A percentile compares a stretch with the other conserved stretches of the same genome.
Conservation (phyloP, 2,797 vertebrate genomes). For the Erethizon dorsatum region DNA sequence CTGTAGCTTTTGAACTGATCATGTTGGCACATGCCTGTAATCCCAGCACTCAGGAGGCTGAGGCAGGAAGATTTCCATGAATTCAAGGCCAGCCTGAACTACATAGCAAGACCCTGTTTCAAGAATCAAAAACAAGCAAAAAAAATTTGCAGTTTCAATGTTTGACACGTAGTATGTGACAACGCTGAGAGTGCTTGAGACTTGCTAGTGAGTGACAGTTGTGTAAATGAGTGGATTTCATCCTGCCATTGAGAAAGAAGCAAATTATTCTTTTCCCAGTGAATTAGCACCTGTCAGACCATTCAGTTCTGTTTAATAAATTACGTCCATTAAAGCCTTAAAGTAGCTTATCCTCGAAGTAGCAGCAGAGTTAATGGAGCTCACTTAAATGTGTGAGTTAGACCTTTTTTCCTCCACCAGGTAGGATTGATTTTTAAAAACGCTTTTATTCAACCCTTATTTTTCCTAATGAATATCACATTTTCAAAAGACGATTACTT, state of each 20-base stretch:
- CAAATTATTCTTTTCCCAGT: background rate
- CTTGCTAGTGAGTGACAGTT: background rate
- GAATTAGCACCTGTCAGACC: slow-evolving; percentile 40
- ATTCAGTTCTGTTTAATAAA: background rate
- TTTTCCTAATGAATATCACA: background rate
- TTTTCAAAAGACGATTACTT: slow-evolving; percentile 45
- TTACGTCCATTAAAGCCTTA: background rate
- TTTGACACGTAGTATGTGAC: background rate
- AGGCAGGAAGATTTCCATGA: background rate
- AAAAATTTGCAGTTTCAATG: background rate
- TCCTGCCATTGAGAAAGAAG: slow-evolving; percentile 23
- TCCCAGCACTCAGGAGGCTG: background rate
- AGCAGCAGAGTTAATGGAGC: background rate
- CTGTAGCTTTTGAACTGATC: background rate
- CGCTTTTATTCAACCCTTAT: slow-evolving; percentile 33
- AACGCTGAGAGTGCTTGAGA: background rate
- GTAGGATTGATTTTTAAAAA: background rate
- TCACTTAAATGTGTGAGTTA: background rate
- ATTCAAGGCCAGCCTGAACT: background rate
- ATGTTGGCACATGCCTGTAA: background rate
- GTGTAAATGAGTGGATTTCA: background rate
- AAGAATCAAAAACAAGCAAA: background rate
- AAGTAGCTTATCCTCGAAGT: background rate
- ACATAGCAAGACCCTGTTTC: background rate
- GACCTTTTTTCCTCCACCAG: background rate